Base-by-base conservation (phyloP, 1,140 invertebrate genomes). In the Pristionchus pacificus region DNA sequence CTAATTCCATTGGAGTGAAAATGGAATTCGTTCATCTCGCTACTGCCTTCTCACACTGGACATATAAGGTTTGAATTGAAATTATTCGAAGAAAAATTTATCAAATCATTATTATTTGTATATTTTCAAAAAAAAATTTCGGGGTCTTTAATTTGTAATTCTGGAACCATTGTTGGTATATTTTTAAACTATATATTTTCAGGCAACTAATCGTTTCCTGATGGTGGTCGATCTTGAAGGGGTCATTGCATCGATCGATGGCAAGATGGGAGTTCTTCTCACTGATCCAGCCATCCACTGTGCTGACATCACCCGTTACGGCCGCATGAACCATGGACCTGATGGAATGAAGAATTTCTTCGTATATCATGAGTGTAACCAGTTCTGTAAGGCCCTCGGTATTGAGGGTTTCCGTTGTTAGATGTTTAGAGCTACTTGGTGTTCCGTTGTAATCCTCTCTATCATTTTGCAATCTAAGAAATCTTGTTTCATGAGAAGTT, bases 221-320 rank as follows among this genome's bases (percentile, higher is more conserved):
- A 72, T 72, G 71, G 72, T 72, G 19, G 71, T 72, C 19, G 71
- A 72, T 60, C 70, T 72, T 29, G 72, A 72, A 49, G 71, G 71
- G 29, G 61, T 74, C 25, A 32, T 65, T 19, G 60, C n/a, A 13
- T 24, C 14, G 28, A 32, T 72, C 27, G n/a, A n/a, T n/a, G n/a
- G n/a, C n/a, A n/a, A n/a, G n/a, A n/a, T n/a, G n/a, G n/a, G n/a
- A n/a, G n/a, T 72, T 31, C 3, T 72, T 29, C 71, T 72, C n/a
- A 72, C 71, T 6, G 71, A 72, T 63, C 71, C 71, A 13, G 71
- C 71, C 1, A 72, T 72, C 38, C 71, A 72, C 31, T 72, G 71
- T 58, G 74, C 10, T 1, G 71, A 72, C 38, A 2, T 6, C 1
- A 72, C 71, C 19, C 71, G 71, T 30, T 72, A 27, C 38, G 72